Conservation (phyloP, 53 echinoderm and acorn worm genomes). For the Antedon mediterranea region DNA sequence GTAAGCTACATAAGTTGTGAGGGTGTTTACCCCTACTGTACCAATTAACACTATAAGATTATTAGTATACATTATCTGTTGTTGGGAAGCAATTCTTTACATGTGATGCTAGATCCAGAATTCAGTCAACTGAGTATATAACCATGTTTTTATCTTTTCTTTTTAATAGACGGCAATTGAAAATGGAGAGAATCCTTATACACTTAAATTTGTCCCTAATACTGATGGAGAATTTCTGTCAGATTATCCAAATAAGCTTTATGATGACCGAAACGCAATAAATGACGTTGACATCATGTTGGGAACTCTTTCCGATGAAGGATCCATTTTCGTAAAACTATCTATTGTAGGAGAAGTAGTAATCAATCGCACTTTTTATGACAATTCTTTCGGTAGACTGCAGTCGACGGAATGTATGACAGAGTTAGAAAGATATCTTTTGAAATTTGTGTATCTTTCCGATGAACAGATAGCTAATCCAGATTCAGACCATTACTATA, state of each 20-base stretch:
- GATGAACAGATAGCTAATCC: not conserved
- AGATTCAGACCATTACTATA: not conserved
- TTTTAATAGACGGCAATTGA: not conserved
- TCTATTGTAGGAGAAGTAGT: not conserved
- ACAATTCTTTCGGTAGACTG: not conserved
- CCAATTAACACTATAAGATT: no score
- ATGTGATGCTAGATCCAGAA: no score
- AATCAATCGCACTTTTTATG: not conserved
- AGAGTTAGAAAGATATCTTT: not conserved
- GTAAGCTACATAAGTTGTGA: no score
- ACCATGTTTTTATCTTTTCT: not conserved
- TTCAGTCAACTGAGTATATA: not conserved
- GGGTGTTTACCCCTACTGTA: no score
- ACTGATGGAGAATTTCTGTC: not conserved
- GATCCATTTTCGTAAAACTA: not conserved
- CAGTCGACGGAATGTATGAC: not conserved
- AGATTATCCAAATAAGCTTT: not conserved
- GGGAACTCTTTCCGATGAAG: not conserved
- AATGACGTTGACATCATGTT: not conserved
- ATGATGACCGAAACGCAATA: not conserved
- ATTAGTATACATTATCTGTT: no score
- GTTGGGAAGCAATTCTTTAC: no score
- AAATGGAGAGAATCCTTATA: not conserved
- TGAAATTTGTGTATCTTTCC: not conserved
- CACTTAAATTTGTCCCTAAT: not conserved